A percentile compares a stretch with the other conserved stretches of the same genome.
Evolutionary conservation across 2,797 vertebrate genomes (phyloP).

Genomic region (Glossophaga mutica): DNA sequence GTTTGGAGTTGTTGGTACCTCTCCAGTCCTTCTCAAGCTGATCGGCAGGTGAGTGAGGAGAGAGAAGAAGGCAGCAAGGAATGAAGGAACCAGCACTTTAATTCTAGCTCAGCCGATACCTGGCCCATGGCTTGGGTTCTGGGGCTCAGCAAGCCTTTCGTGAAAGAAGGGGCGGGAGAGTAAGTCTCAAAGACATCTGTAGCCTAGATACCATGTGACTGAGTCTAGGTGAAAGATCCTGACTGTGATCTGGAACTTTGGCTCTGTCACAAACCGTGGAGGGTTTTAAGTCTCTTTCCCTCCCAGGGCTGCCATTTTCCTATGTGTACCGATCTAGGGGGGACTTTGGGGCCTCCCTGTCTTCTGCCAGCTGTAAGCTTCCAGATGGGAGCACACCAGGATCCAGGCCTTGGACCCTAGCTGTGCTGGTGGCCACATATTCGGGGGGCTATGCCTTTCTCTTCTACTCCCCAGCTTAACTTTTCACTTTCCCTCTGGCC

Average conservation of each 20-base stretch:
- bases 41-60: too few species aligned
- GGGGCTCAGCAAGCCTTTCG: background rate
- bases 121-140: background rate
- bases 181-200: background rate
- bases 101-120: background rate
- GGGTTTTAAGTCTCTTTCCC: background rate
- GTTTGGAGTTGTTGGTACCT: background rate
- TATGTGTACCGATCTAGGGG: accelerated
- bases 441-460: background rate
- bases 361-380: background rate
- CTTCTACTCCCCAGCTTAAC: background rate
- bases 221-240: background rate
- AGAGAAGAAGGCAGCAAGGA: background rate
- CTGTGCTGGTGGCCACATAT: background rate
- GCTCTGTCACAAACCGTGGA: background rate
- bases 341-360: background rate
- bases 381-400: background rate
- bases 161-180: background rate
- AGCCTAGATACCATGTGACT: background rate
- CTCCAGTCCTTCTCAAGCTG: background rate
- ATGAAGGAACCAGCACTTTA: background rate
- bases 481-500: background rate
- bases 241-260: background rate
- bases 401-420: background rate
- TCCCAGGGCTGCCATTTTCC: background rate